Evolutionary conservation across 2,888 invertebrate species (phyloP).

Genomic region (Tenthredo amoena): DNA sequence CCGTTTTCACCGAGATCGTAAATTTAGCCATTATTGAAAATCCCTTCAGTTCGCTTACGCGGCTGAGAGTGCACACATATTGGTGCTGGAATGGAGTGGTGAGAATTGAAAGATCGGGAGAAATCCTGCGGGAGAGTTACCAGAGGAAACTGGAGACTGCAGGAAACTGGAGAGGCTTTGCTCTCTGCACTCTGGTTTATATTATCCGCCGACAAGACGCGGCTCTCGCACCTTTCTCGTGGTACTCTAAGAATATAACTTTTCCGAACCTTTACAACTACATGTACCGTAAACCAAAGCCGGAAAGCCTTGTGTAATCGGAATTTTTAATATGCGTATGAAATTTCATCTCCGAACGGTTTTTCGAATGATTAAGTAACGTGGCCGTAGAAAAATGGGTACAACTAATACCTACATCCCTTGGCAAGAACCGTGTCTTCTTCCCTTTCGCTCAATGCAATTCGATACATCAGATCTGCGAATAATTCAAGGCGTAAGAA

Average conservation of each 20-base stretch:
- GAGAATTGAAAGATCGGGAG: slow-evolving; percentile 22
- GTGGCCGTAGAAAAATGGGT: neutral
- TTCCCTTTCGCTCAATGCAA: neutral
- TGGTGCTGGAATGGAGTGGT: slow-evolving; percentile 19
- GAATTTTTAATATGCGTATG: neutral
- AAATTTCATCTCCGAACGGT: neutral
- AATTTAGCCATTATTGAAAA: slow-evolving; percentile 67
- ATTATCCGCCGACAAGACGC: neutral
- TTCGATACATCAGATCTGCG: neutral
- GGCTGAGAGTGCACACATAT: slow-evolving; percentile 15
- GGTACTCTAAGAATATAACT: slow-evolving; percentile 5
- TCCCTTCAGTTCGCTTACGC: slow-evolving; percentile 55
- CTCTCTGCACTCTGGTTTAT: slow-evolving; percentile 8
- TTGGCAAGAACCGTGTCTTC: neutral
- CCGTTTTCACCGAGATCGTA: slow-evolving; percentile 56
- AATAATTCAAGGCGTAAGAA: neutral
- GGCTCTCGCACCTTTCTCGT: neutral
- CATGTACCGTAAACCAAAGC: neutral
- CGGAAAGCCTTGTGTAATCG: neutral
- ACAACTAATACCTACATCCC: too few relatives aligned
- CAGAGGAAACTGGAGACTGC: slow-evolving; percentile 1
- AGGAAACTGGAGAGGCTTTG: neutral
- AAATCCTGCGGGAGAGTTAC: slow-evolving; percentile 12
- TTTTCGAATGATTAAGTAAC: neutral
- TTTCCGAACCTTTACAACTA: neutral